Base-by-base conservation (phyloP, 2,888 invertebrate species). In the Cantharis rufa region DNA sequence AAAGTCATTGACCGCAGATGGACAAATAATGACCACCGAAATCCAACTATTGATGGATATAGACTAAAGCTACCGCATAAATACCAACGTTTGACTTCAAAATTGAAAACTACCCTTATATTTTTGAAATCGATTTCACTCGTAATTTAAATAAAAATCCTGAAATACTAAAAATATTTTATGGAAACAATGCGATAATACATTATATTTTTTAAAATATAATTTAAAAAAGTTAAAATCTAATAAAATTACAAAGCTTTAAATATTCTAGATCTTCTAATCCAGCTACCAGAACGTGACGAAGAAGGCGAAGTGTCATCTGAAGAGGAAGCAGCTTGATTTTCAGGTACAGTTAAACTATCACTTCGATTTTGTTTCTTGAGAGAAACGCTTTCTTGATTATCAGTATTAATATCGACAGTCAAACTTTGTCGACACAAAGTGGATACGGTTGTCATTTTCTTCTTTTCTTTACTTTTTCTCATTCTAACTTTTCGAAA, bases 361-460 rank as follows among this genome's bases (percentile, higher is more conserved):
- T 80, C 81, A 71, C 76, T 79, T 69, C 72, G 69, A 13, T 13
- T 9, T 76, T 77, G 69, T 62, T 48, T 69, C 62, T 78, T 78
- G 70, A 75, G 74, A 11, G 78, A 74, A 9, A 75, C 69, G 28
- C 76, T 74, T 72, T 83, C 81, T 70, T 82, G 82, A 80, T 77
- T 82, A 75, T 71, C 77, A 0, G 73, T 10, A 71, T 81, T 82
- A 61, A 92, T 89, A 83, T 92, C 91, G 11, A 95, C 94, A 4
- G 94, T 88, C 3, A 95, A 87, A 83, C 94, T 95, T 85, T 95
- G 95, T 1, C 95, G 89, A 81, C 95, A 95, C 4, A 95, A 89
- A 2, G 92, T 90, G 0, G 94, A 92, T 0, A 95, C 90, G 0
- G 94, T 92, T 74, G 92, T 92, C 83, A 90, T 89, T 83, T 88